Evolutionary conservation across 2,797 vertebrate genomes (phyloP).

Genomic region (Anniella stebbinsi): DNA sequence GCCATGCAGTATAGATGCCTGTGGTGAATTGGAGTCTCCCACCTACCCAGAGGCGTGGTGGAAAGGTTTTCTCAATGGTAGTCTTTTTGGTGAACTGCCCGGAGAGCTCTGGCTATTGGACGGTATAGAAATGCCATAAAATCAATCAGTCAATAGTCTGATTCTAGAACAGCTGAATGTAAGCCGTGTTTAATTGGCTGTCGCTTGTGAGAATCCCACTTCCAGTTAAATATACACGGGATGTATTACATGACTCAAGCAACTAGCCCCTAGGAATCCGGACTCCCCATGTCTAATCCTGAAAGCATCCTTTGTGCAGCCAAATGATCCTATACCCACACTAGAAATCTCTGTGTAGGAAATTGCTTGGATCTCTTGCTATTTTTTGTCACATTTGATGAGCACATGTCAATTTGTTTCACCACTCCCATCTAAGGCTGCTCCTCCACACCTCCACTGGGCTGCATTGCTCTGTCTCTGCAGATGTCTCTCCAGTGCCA

Average conservation of each 20-base stretch:
- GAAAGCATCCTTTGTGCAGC: background rate
- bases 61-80: background rate
- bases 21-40: background rate
- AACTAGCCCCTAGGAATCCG: background rate
- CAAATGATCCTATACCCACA: background rate
- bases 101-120: too few relatives aligned
- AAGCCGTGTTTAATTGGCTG: background rate
- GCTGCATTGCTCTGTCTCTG: background rate
- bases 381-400: too few relatives aligned
- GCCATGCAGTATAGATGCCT: background rate
- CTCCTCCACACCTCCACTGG: background rate
- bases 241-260: too few relatives aligned
- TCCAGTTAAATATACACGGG: too few relatives aligned
- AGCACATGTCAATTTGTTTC: too few relatives aligned
- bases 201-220: background rate
- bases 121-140: too few relatives aligned
- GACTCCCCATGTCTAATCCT: background rate
- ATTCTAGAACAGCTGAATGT: background rate
- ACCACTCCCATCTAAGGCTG: accelerated
- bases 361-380: too few relatives aligned
- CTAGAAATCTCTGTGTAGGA: background rate
- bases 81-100: too few relatives aligned
- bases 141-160: too few relatives aligned
- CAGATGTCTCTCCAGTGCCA: slow-evolving; percentile 66
- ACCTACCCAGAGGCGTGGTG: background rate